Evolutionary conservation across 2,888 invertebrate genomes (phyloP), one percentile per base, ranked within the genome.

Genomic region (Corbicula japonica): DNA sequence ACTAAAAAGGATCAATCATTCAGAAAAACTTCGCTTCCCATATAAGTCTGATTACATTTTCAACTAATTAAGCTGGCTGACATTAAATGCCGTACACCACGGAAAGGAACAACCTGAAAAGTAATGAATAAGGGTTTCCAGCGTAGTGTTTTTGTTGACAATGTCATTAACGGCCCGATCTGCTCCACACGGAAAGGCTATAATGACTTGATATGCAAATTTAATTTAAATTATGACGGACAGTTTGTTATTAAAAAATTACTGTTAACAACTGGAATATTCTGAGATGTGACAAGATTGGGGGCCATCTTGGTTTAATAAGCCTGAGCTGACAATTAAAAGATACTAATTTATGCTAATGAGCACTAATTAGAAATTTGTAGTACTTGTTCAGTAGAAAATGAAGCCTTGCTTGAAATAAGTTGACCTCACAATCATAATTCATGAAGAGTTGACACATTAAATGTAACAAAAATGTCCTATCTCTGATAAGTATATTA

Each of bases 311-410:
- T 35, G 61, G 41, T 71, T 52, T 52, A 41, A 52, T 50, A n/a
- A 62, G 71, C 61, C 26, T 26, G 8, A 30, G 26, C 52, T 50
- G 71, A 54, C 71, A 62, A 38, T 71, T 71, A 38, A 52, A 62
- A 26, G 41, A 61, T 50, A 52, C 62, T 61, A 61, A 71, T 71
- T 65, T 71, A 71, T 71, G 71, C 52, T 48, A 71, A 71, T 71
- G 61, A 48, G 23, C 52, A 48, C 61, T 71, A 62, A 71, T 71
- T 58, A 70, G 70, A 71, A 32, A 71, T 66, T 66, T 66, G 52
- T 66, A 52, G 30, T 30, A 35, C 30, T 38, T 66, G 30, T 66
- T 66, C 66, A 52, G 32, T 41, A 34, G 21, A 44, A 65, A 34
- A 65, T 52, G 52, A 50, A 52, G 28, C 52, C 10, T 65, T 34